Evolutionary conservation across 35 echinoderm and acorn worm species (phyloP).

Genomic region (Stichopus chloronotus): DNA sequence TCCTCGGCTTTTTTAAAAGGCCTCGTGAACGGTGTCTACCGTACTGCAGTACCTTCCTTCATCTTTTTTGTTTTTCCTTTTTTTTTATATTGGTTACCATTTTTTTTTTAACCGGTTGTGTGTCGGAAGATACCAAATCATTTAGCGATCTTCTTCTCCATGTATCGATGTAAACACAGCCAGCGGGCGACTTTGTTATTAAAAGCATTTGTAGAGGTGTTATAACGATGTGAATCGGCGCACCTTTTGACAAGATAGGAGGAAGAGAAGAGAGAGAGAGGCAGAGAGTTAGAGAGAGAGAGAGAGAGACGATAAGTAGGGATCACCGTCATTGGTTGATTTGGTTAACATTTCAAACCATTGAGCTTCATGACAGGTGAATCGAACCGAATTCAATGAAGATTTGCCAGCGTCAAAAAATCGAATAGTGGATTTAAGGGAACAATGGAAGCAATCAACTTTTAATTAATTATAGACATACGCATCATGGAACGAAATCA

Average conservation of each 20-base stretch:
- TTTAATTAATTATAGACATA: slow-evolving; percentile 46
- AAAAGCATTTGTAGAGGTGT: slow-evolving; percentile 39
- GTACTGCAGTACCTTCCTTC: no score
- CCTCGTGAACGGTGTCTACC: no score
- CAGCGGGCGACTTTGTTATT: slow-evolving; percentile 15
- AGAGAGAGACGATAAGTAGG: neutral
- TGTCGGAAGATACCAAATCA: neutral
- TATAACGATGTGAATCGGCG: neutral
- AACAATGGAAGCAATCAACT: slow-evolving; percentile 44
- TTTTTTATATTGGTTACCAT: no score
- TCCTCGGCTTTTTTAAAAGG: neutral
- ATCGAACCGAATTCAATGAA: slow-evolving; percentile 43
- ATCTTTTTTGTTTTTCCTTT: neutral
- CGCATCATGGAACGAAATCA: slow-evolving; percentile 8
- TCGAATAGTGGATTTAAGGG: slow-evolving; percentile 13
- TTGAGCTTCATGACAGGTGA: slow-evolving; percentile 42
- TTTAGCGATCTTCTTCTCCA: slow-evolving; percentile 4
- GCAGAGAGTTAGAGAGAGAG: no score
- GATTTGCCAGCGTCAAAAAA: neutral
- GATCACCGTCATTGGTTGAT: neutral
- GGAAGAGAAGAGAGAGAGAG: neutral
- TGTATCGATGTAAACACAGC: slow-evolving; percentile 18
- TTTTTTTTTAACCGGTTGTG: neutral
- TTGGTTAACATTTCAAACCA: slow-evolving; percentile 17
- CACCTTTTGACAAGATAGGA: slow-evolving; percentile 16